Conservation (phyloP, 2,113 vertebrate species). For the Mionectes macconnelli region DNA sequence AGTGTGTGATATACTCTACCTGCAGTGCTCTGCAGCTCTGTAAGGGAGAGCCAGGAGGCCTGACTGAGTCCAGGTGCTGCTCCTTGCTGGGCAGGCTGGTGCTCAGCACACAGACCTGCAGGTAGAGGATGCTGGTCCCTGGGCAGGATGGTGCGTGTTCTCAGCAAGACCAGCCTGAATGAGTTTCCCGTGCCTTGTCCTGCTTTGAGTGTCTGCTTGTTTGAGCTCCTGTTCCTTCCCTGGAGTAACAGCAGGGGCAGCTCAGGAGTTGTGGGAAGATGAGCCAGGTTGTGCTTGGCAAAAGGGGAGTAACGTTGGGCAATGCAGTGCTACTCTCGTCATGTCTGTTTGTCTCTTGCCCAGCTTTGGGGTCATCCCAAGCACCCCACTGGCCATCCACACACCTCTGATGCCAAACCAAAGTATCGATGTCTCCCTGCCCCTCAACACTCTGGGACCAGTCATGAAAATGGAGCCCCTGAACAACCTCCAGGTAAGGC, state of each 20-base stretch:
- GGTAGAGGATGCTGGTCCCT: not conserved
- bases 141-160: not conserved
- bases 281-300: not conserved
- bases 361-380: conserved; percentile 95
- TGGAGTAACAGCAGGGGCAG: not conserved
- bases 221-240: not conserved
- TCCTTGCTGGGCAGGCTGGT: not conserved
- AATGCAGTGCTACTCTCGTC: not conserved
- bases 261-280: not conserved
- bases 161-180: not conserved
- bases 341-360: not conserved
- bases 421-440: conserved; percentile 93
- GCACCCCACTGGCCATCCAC: conserved; percentile 90
- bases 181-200: not conserved
- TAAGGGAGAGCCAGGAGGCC: not conserved
- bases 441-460: conserved; percentile 94
- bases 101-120: not conserved
- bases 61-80: not conserved
- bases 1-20: not conserved
- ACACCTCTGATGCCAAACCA: conserved; percentile 98
- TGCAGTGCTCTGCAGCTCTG: not conserved
- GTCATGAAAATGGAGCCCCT: conserved; percentile 99
- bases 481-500: conserved; percentile 94
- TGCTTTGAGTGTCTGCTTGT: not conserved
- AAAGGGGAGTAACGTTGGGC: not conserved